Percentiles rank a stretch among this genome's conserved stretches.
Conservation (phyloP, 2,888 invertebrate species). For the Drosophila paramelanica region DNA sequence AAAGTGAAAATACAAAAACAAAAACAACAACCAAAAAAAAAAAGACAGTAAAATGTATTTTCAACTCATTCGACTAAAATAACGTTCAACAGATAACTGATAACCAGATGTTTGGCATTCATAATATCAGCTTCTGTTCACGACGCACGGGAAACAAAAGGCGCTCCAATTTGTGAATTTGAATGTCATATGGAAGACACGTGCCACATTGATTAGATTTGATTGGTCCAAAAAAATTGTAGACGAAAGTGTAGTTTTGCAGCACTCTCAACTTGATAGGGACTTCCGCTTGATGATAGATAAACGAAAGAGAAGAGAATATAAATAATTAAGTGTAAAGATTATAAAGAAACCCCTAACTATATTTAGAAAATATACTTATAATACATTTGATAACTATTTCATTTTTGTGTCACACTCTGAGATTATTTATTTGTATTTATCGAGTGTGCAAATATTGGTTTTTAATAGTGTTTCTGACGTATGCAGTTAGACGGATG, state of each 20-base stretch:
- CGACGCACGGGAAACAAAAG: slow-evolving; percentile 4
- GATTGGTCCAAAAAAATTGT: slow-evolving; percentile 7
- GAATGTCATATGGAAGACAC: slow-evolving; percentile 40
- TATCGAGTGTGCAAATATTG: too few species aligned
- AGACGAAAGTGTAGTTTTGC: background rate
- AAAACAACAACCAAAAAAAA: background rate
- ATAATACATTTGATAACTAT: too few species aligned
- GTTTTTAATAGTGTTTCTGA: background rate
- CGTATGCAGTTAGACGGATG: slow-evolving; percentile 19
- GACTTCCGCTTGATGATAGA: slow-evolving; percentile 13
- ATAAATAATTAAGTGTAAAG: too few species aligned
- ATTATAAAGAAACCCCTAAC: too few species aligned
- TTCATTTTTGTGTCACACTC: too few species aligned
- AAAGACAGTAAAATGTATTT: slow-evolving; percentile 29
- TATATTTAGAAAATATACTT: too few species aligned
- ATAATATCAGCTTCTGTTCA: slow-evolving; percentile 49
- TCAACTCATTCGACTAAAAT: slow-evolving; percentile 40
- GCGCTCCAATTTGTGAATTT: slow-evolving; percentile 24
- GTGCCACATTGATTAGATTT: slow-evolving; percentile 38
- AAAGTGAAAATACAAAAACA: background rate
- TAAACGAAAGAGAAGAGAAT: too few species aligned
- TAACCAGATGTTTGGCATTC: slow-evolving; percentile 57
- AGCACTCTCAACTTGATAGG: slow-evolving; percentile 1
- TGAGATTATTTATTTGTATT: background rate
- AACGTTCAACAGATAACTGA: slow-evolving; percentile 47